Conservation (phyloP, 2,797 vertebrate genomes). For the Glossophaga mutica region DNA sequence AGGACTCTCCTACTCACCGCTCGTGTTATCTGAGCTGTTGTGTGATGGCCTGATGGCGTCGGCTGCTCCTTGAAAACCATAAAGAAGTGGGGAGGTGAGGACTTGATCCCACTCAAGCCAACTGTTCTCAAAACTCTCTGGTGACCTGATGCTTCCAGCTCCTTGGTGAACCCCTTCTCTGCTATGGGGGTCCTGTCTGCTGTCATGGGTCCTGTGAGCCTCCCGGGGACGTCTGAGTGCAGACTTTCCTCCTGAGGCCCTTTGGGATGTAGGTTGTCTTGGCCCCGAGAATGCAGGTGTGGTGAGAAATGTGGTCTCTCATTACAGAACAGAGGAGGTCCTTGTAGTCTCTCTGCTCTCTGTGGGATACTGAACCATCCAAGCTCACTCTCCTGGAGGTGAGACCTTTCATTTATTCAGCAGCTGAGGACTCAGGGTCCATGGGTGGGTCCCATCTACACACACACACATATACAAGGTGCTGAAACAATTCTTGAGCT, state of each 20-base stretch:
- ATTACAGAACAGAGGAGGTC: neutral
- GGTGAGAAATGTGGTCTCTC: neutral
- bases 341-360: neutral
- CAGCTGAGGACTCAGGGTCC: neutral
- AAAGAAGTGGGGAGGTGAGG: neutral
- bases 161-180: neutral
- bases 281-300: neutral
- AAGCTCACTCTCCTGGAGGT: neutral
- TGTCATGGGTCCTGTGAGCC: neutral
- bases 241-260: neutral
- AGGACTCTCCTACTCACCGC: neutral
- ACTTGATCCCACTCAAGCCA: neutral
- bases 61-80: neutral
- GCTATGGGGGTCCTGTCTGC: neutral
- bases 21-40: neutral
- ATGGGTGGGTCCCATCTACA: neutral
- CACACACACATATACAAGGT: neutral
- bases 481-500: neutral
- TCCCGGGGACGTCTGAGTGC: neutral
- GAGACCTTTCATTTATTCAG: neutral
- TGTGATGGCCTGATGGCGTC: neutral
- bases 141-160: too few relatives aligned
- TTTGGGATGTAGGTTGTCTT: too few relatives aligned
- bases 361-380: fast-evolving
- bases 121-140: too few relatives aligned